A percentile compares a stretch with the other conserved stretches of the same genome.
These are phyloP conservation scores for Amblyjoppa fuscipennis DNA, from an alignment of 2,888 invertebrate species.

Conservation along the genomic window DNA sequence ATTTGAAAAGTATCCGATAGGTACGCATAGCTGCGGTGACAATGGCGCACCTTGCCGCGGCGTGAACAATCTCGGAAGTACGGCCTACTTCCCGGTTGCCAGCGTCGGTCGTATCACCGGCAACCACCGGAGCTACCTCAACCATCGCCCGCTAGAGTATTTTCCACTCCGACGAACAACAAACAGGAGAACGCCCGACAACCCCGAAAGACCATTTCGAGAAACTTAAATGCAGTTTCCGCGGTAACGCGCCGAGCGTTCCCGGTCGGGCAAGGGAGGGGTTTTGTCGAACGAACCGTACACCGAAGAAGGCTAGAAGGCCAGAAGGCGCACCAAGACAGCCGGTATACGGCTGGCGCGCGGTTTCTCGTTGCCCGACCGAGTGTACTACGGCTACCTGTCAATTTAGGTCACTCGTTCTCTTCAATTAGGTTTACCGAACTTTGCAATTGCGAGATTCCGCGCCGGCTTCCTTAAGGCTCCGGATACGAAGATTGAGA, in stretches of 20 bases:
- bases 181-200: slow-evolving; percentile 55
- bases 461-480: slow-evolving; percentile 36
- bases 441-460: slow-evolving; percentile 70
- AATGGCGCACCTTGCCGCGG: slow-evolving; percentile 44
- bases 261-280: slow-evolving; percentile 2
- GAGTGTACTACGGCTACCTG: slow-evolving; percentile 64
- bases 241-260: slow-evolving; percentile 41
- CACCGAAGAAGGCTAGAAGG: neutral
- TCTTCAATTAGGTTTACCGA: slow-evolving; percentile 74
- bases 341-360: neutral
- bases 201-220: slow-evolving; percentile 67
- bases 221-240: slow-evolving; percentile 74
- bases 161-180: slow-evolving; percentile 66
- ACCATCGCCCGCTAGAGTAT: slow-evolving; percentile 55
- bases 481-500: slow-evolving; percentile 37
- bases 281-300: slow-evolving; percentile 20
- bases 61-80: slow-evolving; percentile 67
- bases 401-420: slow-evolving; percentile 75
- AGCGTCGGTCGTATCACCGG: slow-evolving; percentile 39
- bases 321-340: neutral
- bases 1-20: slow-evolving; percentile 46
- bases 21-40: slow-evolving; percentile 12
- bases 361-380: slow-evolving; percentile 21
- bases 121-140: slow-evolving; percentile 35
- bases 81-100: slow-evolving; percentile 63